Conservation (phyloP, 1,140 invertebrate species). For the Coptotermes formosanus region DNA sequence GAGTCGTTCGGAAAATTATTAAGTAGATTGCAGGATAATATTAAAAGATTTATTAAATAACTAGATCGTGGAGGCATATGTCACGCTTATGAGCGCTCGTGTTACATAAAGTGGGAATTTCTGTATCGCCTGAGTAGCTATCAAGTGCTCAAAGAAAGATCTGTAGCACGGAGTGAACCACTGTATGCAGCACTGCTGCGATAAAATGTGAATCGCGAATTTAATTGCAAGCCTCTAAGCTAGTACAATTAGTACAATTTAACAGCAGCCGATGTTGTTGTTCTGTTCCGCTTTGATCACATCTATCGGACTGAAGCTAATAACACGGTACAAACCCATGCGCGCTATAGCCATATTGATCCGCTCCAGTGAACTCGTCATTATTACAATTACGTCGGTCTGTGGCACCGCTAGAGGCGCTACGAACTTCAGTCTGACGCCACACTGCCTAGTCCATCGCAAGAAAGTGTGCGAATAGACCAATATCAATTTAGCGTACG, state of each 20-base stretch:
- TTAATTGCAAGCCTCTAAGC: background rate
- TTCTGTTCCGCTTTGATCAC: background rate
- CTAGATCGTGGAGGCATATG: too few species aligned
- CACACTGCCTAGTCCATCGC: background rate
- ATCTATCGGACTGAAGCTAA: background rate
- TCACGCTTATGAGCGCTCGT: too few species aligned
- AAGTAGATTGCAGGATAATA: too few species aligned
- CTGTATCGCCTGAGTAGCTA: too few species aligned
- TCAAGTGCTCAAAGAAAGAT: too few species aligned
- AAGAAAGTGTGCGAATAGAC: background rate
- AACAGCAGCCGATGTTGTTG: background rate
- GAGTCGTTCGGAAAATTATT: too few species aligned
- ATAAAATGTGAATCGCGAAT: background rate
- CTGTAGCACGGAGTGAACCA: background rate
- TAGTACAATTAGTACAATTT: background rate
- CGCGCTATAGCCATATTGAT: constrained; percentile 1
- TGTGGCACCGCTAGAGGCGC: background rate
- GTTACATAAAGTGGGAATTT: too few species aligned
- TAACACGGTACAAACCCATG: background rate
- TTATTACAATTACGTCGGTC: constrained; percentile 4
- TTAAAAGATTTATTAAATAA: too few species aligned
- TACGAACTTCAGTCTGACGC: background rate
- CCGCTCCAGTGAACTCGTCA: background rate
- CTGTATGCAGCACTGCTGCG: background rate
- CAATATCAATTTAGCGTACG: too few species aligned